These are phyloP conservation scores for Microtus pennsylvanicus DNA, from an alignment of 2,113 vertebrate species.

Conservation along the genomic window DNA sequence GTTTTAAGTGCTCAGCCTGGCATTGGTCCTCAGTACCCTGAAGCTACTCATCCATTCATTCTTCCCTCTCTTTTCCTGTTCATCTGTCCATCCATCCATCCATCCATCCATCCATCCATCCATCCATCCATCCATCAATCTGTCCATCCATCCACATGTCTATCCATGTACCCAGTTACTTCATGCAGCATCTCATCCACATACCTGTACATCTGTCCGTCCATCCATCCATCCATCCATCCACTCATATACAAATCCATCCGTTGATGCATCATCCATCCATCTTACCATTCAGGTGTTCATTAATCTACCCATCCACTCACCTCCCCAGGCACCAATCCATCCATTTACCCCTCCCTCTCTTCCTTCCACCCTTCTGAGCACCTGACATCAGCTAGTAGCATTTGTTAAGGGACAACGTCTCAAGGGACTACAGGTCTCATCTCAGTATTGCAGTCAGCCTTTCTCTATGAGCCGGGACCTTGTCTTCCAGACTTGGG, in stretches of 20 bases:
- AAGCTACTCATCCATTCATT: rapidly evolving
- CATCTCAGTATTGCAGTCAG: no score
- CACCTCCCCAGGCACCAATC: not conserved
- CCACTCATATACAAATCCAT: not conserved
- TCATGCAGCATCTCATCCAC: no score
- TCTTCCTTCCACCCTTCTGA: not conserved
- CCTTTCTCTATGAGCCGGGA: rapidly evolving
- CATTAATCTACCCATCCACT: not conserved
- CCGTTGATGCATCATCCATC: not conserved
- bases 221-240: not conserved
- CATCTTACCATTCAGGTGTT: not conserved
- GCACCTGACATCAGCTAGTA: not conserved
- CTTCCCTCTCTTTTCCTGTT: not conserved
- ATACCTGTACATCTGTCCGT: no score
- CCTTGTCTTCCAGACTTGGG: not conserved
- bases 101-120: not conserved
- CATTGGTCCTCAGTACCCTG: not conserved
- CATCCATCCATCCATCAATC: not conserved
- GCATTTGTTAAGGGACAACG: not conserved
- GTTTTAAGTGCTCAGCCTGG: not conserved
- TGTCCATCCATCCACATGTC: not conserved
- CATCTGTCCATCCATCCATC: no score
- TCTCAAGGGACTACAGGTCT: not conserved
- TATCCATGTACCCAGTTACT: not conserved
- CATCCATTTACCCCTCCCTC: not conserved